Conservation (phyloP, 2,888 invertebrate genomes). For the Elysia crispata region DNA sequence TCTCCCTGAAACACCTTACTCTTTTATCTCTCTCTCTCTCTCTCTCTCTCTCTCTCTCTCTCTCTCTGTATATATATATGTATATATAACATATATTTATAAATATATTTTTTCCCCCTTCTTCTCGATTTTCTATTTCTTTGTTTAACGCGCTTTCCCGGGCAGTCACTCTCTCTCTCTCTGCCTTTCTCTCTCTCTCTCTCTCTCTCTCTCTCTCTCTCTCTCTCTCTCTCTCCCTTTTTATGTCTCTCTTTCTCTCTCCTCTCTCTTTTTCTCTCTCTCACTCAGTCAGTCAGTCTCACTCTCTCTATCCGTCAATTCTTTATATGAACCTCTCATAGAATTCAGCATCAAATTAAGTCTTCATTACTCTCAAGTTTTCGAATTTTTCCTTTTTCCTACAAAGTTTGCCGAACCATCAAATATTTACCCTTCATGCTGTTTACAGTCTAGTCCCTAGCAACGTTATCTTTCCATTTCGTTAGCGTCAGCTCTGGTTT, state of each 20-base stretch:
- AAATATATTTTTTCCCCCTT: background rate
- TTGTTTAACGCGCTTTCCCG: background rate
- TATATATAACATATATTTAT: background rate
- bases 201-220: background rate
- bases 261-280: background rate
- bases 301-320: constrained; percentile 1
- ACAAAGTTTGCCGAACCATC: background rate
- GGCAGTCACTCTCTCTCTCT: background rate
- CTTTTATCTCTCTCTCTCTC: background rate
- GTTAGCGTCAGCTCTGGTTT: background rate
- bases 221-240: constrained; percentile 27
- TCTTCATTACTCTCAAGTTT: too few species aligned
- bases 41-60: constrained; percentile 10
- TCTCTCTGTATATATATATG: constrained; percentile 14
- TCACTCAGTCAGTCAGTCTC: background rate
- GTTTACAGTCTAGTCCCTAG: background rate
- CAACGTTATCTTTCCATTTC: background rate
- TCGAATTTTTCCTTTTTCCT: background rate
- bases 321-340: too few species aligned
- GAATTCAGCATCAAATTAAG: too few species aligned
- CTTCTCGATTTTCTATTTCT: background rate
- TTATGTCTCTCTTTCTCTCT: constrained; percentile 22
- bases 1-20: background rate
- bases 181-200: background rate
- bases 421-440: background rate